phyloP scores from a whole-genome alignment of 1,140 invertebrate species.

The Aphaenogaster ashmeadi region DNA sequence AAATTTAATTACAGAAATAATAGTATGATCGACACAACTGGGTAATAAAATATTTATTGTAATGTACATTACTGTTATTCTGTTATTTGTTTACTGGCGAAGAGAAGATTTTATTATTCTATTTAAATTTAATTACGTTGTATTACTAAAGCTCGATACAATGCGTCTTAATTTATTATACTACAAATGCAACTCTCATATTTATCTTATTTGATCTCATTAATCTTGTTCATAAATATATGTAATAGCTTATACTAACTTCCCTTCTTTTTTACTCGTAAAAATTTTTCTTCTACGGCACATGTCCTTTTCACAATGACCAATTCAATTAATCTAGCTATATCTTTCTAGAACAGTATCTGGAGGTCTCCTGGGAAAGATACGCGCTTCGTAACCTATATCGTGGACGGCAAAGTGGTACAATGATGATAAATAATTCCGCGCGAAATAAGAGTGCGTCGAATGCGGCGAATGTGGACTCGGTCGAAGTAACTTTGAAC shows the following conservation, averaged over 20 bases:
- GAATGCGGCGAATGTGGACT: slow-evolving; percentile 26
- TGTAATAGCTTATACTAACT: background rate
- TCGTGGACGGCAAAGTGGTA: slow-evolving; percentile 9
- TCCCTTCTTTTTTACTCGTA: background rate
- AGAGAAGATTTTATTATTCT: too few relatives aligned
- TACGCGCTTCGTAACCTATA: slow-evolving; percentile 5
- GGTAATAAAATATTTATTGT: too few relatives aligned
- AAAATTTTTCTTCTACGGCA: slow-evolving; percentile 17
- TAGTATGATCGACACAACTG: too few relatives aligned
- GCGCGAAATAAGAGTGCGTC: slow-evolving; percentile 23
- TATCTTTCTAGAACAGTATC: background rate
- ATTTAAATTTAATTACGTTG: too few relatives aligned
- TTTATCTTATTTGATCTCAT: background rate
- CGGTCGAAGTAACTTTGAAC: slow-evolving; percentile 29
- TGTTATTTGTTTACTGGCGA: too few relatives aligned
- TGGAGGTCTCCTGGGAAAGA: slow-evolving; percentile 20
- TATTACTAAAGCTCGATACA: background rate
- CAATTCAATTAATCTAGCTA: slow-evolving; percentile 45
- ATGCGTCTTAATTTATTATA: slow-evolving; percentile 1
- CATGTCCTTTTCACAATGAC: slow-evolving; percentile 8
- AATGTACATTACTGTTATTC: too few relatives aligned
- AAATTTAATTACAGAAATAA: background rate
- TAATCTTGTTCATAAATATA: background rate
- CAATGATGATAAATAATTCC: slow-evolving; percentile 57
- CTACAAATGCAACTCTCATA: background rate